Percentiles rank a stretch among this genome's conserved stretches.
phyloP scores from a whole-genome alignment of 2,797 vertebrate genomes.

The Brachymystax lenok region DNA sequence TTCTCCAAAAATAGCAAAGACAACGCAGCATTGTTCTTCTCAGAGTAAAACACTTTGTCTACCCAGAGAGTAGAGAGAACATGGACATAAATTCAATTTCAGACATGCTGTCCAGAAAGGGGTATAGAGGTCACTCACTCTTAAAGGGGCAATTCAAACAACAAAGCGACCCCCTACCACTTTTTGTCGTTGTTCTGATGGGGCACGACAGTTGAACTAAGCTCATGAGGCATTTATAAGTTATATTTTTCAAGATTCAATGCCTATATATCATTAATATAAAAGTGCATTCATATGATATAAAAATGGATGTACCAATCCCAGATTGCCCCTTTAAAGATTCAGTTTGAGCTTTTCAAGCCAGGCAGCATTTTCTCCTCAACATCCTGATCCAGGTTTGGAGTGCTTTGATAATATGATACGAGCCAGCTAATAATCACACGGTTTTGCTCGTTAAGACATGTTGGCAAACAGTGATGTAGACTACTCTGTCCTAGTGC shows the following conservation, averaged over 20 bases:
- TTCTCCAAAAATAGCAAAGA: slow-evolving; percentile 3
- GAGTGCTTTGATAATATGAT: not conserved
- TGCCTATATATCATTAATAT: too few relatives aligned
- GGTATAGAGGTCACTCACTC: not conserved
- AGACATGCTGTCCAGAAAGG: not conserved
- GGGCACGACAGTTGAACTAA: too few relatives aligned
- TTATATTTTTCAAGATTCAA: too few relatives aligned
- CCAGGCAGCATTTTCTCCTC: not conserved
- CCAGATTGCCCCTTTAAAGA: too few relatives aligned
- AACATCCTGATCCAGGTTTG: not conserved
- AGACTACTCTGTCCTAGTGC: not conserved
- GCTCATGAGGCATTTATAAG: too few relatives aligned
- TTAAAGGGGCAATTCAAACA: not conserved
- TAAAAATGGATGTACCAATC: too few relatives aligned
- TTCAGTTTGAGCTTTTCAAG: not conserved
- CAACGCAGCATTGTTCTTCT: not conserved
- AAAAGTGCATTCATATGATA: too few relatives aligned
- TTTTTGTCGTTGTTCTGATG: too few relatives aligned
- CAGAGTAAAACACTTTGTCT: slow-evolving; percentile 23
- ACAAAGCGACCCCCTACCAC: not conserved
- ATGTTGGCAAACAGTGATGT: not conserved
- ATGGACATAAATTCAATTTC: not conserved
- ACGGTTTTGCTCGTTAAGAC: not conserved
- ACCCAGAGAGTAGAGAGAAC: slow-evolving; percentile 26
- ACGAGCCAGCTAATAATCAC: not conserved